phyloP scores from a whole-genome alignment of 2,113 vertebrate species.

The Halichoeres trimaculatus region DNA sequence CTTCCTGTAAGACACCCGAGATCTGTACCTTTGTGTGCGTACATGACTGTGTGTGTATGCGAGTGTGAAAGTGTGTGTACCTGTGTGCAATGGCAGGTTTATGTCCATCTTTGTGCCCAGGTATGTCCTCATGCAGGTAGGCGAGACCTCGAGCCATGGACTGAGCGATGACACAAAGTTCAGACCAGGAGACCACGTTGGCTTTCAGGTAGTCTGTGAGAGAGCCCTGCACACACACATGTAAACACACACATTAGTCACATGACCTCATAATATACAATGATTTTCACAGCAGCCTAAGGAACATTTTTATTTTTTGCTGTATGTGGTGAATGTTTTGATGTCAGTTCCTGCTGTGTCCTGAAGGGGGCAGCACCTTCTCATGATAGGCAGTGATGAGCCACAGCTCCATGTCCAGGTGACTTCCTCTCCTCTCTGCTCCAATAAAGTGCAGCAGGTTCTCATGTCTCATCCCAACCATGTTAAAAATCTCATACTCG shows the following conservation, averaged over 20 bases:
- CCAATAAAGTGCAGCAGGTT: constrained; percentile 93
- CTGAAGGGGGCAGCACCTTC: constrained; percentile 81
- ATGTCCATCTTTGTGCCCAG: constrained; percentile 90
- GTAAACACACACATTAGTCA: too few relatives aligned
- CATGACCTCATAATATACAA: too few relatives aligned
- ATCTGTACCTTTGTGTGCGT: background rate
- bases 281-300: too few relatives aligned
- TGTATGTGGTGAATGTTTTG: background rate
- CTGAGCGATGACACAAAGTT: constrained; percentile 92
- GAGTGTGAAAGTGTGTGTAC: constrained; percentile 84
- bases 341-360: background rate
- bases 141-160: constrained; percentile 92
- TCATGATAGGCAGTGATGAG: constrained; percentile 93
- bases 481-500: constrained; percentile 92
- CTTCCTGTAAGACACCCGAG: background rate
- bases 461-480: constrained; percentile 94
- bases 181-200: constrained; percentile 94
- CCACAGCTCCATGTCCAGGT: constrained; percentile 92
- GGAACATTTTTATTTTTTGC: too few relatives aligned
- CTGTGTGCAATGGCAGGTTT: constrained; percentile 93
- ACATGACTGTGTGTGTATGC: background rate
- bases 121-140: constrained; percentile 94
- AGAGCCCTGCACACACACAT: constrained; percentile 85
- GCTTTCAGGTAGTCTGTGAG: constrained; percentile 94
- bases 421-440: constrained; percentile 90